Conservation (phyloP, 23 tunicate species). For the Halocynthia roretzi region DNA sequence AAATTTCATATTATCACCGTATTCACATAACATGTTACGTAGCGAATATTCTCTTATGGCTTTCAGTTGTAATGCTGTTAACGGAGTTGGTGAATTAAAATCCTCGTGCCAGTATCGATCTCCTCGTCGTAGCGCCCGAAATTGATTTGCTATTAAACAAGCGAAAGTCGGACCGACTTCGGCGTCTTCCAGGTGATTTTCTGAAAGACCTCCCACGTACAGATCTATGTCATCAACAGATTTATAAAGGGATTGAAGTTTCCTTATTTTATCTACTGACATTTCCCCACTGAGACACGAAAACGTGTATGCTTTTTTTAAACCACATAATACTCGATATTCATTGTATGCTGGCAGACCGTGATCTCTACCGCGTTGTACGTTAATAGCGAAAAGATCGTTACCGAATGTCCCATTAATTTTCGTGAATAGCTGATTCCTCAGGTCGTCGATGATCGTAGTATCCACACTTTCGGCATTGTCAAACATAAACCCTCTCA, state of each 20-base stretch:
- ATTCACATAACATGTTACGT: constrained; percentile 2
- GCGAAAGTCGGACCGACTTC: constrained; percentile 72
- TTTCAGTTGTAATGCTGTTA: constrained; percentile 8
- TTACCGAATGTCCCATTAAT: not conserved
- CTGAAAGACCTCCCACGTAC: constrained; percentile 58
- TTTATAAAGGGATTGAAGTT: constrained; percentile 22
- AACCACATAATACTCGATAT: constrained; percentile 70
- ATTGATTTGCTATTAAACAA: constrained; percentile 53
- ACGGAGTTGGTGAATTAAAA: constrained; percentile 14
- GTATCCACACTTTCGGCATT: constrained; percentile 54
- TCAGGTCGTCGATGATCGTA: constrained; percentile 34
- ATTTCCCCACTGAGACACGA: constrained; percentile 35
- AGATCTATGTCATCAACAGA: constrained; percentile 70
- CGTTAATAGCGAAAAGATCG: constrained; percentile 58
- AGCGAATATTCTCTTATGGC: constrained; percentile 3
- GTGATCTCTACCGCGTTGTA: constrained; percentile 88
- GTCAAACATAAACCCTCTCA: constrained; percentile 58
- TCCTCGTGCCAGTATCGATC: constrained; percentile 73
- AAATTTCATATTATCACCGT: constrained; percentile 19
- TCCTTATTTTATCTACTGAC: not conserved
- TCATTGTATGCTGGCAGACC: constrained; percentile 78
- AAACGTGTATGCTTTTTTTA: constrained; percentile 34
- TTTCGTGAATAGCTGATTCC: constrained; percentile 49
- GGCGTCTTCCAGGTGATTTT: constrained; percentile 46
- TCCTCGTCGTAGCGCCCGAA: constrained; percentile 52